These are phyloP conservation scores for Rhopalosiphum maidis DNA, from an alignment of 1,140 invertebrate genomes.

Conservation along the genomic window DNA sequence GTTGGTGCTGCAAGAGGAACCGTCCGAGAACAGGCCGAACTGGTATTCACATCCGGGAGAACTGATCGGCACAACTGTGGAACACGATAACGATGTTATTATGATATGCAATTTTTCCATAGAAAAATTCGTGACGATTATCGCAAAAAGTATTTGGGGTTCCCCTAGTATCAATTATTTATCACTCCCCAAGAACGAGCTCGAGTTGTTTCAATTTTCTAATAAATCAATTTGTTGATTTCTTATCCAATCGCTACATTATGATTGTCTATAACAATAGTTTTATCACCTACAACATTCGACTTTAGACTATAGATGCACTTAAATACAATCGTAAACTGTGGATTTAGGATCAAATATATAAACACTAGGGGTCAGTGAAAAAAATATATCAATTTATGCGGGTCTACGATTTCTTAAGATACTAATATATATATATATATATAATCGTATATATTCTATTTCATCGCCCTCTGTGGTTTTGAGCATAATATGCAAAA, in stretches of 20 bases:
- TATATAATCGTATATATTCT: not conserved
- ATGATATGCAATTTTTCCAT: not conserved
- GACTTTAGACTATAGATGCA: no score
- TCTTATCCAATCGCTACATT: not conserved
- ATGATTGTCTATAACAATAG: not conserved
- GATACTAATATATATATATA: no score
- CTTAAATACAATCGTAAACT: no score
- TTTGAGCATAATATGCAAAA: not conserved
- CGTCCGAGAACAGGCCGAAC: slow-evolving; percentile 86
- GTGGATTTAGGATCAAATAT: no score
- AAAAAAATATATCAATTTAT: not conserved
- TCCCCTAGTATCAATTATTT: no score
- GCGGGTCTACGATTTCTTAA: not conserved
- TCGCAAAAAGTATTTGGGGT: no score
- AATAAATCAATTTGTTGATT: not conserved
- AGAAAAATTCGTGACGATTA: not conserved
- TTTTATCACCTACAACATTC: no score
- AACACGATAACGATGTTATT: not conserved
- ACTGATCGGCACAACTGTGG: slow-evolving; percentile 77
- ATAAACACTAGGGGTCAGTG: no score
- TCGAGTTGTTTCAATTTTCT: not conserved
- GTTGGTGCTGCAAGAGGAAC: slow-evolving; percentile 78
- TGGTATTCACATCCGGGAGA: slow-evolving; percentile 84
- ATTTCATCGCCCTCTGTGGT: not conserved
- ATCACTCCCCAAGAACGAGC: not conserved